These are phyloP conservation scores for Natrix natrix DNA, from an alignment of 2,797 vertebrate genomes.

Conservation along the genomic window DNA sequence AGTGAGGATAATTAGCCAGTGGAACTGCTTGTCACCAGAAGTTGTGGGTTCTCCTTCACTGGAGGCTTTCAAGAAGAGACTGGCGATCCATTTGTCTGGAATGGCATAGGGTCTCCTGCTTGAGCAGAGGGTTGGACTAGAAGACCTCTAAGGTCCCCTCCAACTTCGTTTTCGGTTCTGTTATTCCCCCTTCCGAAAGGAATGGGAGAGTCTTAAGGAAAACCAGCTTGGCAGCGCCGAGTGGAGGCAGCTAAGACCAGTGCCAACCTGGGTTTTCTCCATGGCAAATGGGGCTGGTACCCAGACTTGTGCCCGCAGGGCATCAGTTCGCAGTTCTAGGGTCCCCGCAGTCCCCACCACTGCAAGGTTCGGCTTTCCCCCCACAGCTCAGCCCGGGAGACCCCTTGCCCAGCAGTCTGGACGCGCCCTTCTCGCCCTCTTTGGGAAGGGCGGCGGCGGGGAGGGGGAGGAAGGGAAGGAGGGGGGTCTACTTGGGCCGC, in stretches of 20 bases:
- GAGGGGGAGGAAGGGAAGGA: too few relatives aligned
- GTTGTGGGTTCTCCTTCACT: too few relatives aligned
- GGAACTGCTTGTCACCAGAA: too few relatives aligned
- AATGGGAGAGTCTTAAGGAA: neutral
- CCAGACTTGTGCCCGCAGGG: neutral
- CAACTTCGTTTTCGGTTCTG: neutral
- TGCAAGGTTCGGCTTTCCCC: neutral
- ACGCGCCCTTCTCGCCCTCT: neutral
- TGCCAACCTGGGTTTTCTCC: neutral
- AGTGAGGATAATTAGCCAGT: too few relatives aligned
- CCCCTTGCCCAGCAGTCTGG: neutral
- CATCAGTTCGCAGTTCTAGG: neutral
- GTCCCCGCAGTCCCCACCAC: neutral
- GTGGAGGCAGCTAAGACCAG: neutral
- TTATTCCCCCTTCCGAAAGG: neutral
- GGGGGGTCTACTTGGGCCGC: too few relatives aligned
- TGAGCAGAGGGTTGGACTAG: too few relatives aligned
- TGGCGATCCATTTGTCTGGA: too few relatives aligned
- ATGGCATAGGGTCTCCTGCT: too few relatives aligned
- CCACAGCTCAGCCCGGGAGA: neutral
- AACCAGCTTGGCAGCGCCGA: neutral
- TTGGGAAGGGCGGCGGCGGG: neutral
- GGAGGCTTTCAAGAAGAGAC: too few relatives aligned
- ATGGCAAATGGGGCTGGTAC: neutral
- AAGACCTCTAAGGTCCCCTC: too few relatives aligned